Conservation (phyloP, 2,797 vertebrate species). For the Heteromormyrus szaboi region DNA sequence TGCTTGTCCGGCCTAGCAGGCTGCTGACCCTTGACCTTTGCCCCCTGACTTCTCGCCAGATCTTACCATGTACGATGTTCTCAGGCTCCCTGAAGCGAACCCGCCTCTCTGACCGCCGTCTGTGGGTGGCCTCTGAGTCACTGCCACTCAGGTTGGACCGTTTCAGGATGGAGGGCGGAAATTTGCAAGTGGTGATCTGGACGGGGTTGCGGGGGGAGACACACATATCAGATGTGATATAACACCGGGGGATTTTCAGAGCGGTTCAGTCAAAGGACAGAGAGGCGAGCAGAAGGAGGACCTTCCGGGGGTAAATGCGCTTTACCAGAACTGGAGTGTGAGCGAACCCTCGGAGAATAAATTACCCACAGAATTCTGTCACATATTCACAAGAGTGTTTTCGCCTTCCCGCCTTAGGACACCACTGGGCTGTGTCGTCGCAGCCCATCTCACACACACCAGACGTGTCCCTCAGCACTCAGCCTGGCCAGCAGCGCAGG, state of each 20-base stretch:
- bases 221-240: neutral
- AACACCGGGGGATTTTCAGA: neutral
- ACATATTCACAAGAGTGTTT: neutral
- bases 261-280: neutral
- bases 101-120: constrained; percentile 63
- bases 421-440: neutral
- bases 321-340: neutral
- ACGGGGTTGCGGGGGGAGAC: neutral
- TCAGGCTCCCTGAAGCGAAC: constrained; percentile 87
- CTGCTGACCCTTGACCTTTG: neutral
- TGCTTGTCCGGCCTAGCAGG: neutral
- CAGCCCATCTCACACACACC: neutral
- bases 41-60: neutral
- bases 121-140: constrained; percentile 46
- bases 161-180: constrained; percentile 79
- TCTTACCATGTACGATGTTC: constrained; percentile 72
- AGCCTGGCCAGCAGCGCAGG: neutral
- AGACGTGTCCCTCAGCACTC: neutral
- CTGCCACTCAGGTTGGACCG: constrained; percentile 47
- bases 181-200: constrained; percentile 55
- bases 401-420: neutral
- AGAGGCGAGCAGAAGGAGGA: neutral
- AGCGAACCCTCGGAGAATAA: neutral
- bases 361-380: neutral
- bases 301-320: neutral